phyloP scores from a whole-genome alignment of 1,140 invertebrate species.

The Geopemphigus sp. region DNA sequence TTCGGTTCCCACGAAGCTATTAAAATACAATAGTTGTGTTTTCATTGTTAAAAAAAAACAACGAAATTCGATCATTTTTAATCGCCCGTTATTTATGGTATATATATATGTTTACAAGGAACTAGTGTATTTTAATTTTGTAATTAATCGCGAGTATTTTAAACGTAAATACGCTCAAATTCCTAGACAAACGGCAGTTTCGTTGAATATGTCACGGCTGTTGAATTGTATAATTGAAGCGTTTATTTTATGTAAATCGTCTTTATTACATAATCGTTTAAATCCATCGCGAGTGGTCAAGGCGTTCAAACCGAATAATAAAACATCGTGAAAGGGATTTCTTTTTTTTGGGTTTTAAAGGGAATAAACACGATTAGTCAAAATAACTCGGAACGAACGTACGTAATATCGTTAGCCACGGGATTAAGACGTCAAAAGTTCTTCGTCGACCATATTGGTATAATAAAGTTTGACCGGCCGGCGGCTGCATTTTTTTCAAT shows the following conservation, averaged over 20 bases:
- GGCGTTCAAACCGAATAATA: background rate
- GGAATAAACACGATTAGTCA: no score
- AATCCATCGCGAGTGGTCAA: background rate
- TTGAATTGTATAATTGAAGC: slow-evolving; percentile 17
- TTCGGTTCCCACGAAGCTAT: background rate
- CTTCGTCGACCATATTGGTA: background rate
- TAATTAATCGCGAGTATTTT: background rate
- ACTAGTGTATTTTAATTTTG: background rate
- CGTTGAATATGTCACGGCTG: background rate
- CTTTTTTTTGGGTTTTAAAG: no score
- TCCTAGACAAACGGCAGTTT: background rate
- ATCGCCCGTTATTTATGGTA: background rate
- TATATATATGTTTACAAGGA: background rate
- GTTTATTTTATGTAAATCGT: background rate
- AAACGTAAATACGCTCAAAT: no score
- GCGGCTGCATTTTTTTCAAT: background rate
- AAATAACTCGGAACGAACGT: background rate
- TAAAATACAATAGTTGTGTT: background rate
- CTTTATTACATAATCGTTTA: slow-evolving; percentile 5
- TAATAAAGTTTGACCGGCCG: background rate
- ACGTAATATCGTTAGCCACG: background rate
- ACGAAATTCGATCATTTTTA: background rate
- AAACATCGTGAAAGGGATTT: background rate
- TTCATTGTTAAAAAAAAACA: background rate
- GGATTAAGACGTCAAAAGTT: background rate